These are phyloP conservation scores for Oscheius sp. DNA, from an alignment of 2,888 invertebrate genomes.

Conservation along the genomic window DNA sequence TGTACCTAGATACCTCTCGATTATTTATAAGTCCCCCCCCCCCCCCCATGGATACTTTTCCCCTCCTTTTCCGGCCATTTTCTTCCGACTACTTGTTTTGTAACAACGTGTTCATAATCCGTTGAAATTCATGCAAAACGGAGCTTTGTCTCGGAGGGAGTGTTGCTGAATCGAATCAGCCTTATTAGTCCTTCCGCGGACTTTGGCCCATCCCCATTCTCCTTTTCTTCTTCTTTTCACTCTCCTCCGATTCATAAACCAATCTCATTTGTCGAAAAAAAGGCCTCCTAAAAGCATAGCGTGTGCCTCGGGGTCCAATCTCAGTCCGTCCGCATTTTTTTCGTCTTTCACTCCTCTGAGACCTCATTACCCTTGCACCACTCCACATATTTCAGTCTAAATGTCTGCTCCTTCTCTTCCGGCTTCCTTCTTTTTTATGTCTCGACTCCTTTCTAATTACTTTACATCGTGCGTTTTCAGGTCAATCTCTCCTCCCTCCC, in stretches of 20 bases:
- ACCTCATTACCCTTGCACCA: conserved; percentile 23
- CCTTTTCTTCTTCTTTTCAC: background rate
- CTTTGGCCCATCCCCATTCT: background rate
- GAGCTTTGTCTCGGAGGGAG: background rate
- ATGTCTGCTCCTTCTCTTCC: conserved; percentile 1
- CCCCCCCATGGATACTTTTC: background rate
- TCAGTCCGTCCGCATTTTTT: conserved; percentile 11
- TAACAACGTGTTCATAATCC: too few relatives aligned
- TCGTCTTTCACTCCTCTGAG: conserved; percentile 26
- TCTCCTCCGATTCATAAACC: background rate
- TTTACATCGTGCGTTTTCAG: conserved; percentile 1
- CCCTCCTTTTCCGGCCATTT: conserved; percentile 7
- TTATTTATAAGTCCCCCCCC: background rate
- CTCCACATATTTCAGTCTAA: conserved; percentile 14
- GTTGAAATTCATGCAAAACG: background rate
- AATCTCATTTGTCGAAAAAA: background rate
- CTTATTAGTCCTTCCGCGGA: background rate
- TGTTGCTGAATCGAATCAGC: conserved; percentile 13
- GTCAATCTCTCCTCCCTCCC: conserved; percentile 7
- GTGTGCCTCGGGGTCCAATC: conserved; percentile 3
- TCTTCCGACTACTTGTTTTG: too few relatives aligned
- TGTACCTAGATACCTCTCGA: background rate
- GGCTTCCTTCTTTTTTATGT: background rate
- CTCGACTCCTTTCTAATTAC: background rate
- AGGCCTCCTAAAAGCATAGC: conserved; percentile 8